These are phyloP conservation scores for Microcebus jonahi DNA, from an alignment of 2,113 vertebrate species.

Conservation along the genomic window DNA sequence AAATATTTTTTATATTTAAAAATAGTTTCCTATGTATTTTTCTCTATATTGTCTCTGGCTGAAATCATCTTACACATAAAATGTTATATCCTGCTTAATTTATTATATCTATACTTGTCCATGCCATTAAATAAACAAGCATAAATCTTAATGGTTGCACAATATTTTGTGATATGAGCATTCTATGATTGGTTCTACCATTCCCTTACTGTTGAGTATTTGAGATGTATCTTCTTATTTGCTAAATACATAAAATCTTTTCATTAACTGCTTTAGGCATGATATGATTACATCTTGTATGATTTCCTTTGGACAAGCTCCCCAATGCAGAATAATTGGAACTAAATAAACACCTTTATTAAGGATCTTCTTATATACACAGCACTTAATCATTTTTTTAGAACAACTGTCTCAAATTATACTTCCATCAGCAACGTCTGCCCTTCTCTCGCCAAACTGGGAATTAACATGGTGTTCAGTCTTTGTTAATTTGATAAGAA, in stretches of 20 bases:
- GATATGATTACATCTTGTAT: not conserved
- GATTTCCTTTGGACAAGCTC: constrained; percentile 33
- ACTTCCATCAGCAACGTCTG: not conserved
- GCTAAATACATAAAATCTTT: not conserved
- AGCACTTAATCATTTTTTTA: not conserved
- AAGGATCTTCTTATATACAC: not conserved
- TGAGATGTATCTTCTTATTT: not conserved
- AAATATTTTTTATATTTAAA: not conserved
- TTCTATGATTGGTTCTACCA: not conserved
- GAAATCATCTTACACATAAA: not conserved
- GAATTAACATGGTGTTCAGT: not conserved
- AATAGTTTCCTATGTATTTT: not conserved
- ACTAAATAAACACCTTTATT: not conserved
- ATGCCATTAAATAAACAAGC: constrained; percentile 8
- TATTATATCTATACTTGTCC: not conserved
- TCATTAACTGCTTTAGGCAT: constrained; percentile 10
- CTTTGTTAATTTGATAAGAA: constrained; percentile 6
- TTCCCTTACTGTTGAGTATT: not conserved
- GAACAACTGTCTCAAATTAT: not conserved
- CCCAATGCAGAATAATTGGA: not conserved
- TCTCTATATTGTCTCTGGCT: not conserved
- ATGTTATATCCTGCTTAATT: not conserved
- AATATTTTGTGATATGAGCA: not conserved
- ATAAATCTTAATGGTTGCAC: not conserved
- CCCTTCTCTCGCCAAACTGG: not conserved